phyloP scores from a whole-genome alignment of 2,888 invertebrate genomes.

The Sympetrum striolatum region DNA sequence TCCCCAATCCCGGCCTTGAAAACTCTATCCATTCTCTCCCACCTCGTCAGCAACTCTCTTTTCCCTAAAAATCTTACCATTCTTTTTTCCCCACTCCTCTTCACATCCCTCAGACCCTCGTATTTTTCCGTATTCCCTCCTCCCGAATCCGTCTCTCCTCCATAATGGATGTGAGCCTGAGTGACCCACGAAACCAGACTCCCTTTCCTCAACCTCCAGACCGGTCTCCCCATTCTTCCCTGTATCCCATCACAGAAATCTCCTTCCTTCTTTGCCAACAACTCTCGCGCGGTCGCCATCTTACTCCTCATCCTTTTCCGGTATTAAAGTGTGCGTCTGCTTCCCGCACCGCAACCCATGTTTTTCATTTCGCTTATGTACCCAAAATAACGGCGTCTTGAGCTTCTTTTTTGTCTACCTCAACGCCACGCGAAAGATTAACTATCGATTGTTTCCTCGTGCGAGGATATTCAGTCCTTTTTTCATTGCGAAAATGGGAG shows the following conservation, averaged over 20 bases:
- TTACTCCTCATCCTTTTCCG: not conserved
- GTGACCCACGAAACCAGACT: constrained; percentile 15
- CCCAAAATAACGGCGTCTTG: not conserved
- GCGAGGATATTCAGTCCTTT: not conserved
- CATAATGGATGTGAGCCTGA: constrained; percentile 8
- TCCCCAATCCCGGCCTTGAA: no score
- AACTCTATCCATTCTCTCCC: not conserved
- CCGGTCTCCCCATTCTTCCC: not conserved
- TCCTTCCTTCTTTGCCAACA: not conserved
- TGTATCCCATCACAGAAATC: not conserved
- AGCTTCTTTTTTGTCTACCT: not conserved
- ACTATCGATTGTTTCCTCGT: not conserved
- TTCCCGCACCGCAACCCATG: not conserved
- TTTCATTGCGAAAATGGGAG: not conserved
- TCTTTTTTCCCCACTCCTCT: not conserved
- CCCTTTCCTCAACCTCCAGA: not conserved
- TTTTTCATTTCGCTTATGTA: constrained; percentile 11
- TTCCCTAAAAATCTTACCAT: not conserved
- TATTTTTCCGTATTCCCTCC: not conserved
- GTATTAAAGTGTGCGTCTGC: not conserved
- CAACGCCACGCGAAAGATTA: not conserved
- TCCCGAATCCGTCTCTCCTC: not conserved
- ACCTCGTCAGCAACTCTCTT: not conserved
- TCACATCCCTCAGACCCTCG: not conserved
- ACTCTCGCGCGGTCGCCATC: not conserved